Conservation (phyloP, 2,113 vertebrate species). For the Pluvianellus socialis region DNA sequence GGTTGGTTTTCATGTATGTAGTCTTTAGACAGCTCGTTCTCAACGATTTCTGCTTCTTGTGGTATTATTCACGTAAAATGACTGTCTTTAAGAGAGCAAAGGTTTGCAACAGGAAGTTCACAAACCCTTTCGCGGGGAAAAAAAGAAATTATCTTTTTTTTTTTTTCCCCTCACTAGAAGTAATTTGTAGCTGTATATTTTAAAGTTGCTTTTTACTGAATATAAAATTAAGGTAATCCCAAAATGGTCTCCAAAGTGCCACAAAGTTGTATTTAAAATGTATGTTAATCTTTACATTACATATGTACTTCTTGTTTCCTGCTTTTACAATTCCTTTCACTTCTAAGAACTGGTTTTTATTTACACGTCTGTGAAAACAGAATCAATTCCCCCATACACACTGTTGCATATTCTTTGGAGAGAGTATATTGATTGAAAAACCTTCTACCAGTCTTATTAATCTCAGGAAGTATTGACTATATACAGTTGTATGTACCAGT, state of each 20-base stretch:
- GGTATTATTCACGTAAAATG: background rate
- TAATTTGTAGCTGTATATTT: conserved; percentile 1
- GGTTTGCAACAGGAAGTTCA: background rate
- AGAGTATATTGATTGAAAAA: conserved; percentile 45
- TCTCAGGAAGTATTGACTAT: conserved; percentile 53
- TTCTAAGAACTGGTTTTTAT: conserved; percentile 20
- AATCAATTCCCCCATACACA: background rate
- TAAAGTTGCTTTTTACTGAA: conserved; percentile 28
- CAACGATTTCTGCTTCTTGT: background rate
- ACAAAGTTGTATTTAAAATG: conserved; percentile 16
- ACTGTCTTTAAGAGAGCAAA: background rate
- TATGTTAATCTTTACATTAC: conserved; percentile 27
- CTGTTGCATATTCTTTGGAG: conserved; percentile 33
- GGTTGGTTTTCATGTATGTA: background rate
- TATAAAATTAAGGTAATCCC: conserved; percentile 13
- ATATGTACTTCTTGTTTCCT: background rate
- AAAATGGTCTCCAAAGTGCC: conserved; percentile 28
- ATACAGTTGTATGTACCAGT: conserved; percentile 29
- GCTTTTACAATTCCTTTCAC: background rate
- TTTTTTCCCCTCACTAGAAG: background rate
- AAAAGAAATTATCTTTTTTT: background rate
- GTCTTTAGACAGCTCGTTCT: background rate
- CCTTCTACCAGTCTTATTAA: conserved; percentile 51
- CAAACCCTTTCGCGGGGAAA: background rate
- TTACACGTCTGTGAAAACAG: conserved; percentile 36